These are phyloP conservation scores for Pocota personata DNA, from an alignment of 2,888 invertebrate genomes.

Conservation along the genomic window DNA sequence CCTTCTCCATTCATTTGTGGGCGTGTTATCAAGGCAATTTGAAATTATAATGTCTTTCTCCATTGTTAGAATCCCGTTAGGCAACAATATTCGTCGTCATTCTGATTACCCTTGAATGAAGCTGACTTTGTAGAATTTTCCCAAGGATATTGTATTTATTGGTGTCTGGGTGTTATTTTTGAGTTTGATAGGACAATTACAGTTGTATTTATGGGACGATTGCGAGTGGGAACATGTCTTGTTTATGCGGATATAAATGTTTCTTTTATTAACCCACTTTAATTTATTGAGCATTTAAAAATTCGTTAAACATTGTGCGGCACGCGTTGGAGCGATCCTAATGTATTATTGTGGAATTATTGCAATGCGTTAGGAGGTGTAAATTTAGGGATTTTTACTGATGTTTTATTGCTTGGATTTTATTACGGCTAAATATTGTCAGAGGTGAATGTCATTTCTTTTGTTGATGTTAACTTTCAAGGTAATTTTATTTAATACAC, in stretches of 20 bases:
- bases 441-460: not conserved
- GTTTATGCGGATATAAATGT: constrained; percentile 51
- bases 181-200: constrained; percentile 63
- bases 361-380: constrained; percentile 12
- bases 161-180: constrained; percentile 53
- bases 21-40: constrained; percentile 45
- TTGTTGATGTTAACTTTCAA: not conserved
- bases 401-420: constrained; percentile 24
- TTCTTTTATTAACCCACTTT: constrained; percentile 59
- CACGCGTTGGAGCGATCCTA: not conserved
- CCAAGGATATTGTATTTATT: constrained; percentile 53
- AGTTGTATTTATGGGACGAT: constrained; percentile 43
- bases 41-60: constrained; percentile 54
- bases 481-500: not conserved
- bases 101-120: constrained; percentile 41
- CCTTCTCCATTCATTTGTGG: not conserved
- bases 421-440: constrained; percentile 18
- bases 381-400: constrained; percentile 36
- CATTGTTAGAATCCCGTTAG: constrained; percentile 33
- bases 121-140: constrained; percentile 19
- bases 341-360: not conserved
- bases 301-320: constrained; percentile 34
- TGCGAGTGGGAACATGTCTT: constrained; percentile 34
- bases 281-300: constrained; percentile 59
- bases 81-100: constrained; percentile 27